These are phyloP conservation scores for Scaptomyza polygonia DNA, from an alignment of 2,888 invertebrate genomes.

Conservation along the genomic window DNA sequence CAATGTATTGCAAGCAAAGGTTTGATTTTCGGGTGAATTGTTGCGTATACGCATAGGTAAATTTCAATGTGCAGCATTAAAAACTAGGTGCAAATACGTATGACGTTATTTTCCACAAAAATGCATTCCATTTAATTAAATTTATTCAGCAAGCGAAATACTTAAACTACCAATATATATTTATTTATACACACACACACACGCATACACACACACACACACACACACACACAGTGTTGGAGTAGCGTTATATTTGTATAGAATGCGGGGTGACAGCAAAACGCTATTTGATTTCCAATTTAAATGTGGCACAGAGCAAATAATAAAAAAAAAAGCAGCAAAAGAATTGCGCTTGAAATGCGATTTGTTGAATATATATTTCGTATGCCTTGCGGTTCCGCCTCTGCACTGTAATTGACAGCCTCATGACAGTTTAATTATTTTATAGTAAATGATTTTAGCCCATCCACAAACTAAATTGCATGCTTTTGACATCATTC, in stretches of 20 bases:
- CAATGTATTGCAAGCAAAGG: conserved; percentile 17
- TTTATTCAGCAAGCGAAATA: conserved; percentile 25
- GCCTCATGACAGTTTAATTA: conserved; percentile 72
- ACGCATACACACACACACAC: conserved; percentile 7
- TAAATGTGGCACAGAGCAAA: conserved; percentile 33
- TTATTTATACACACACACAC: conserved; percentile 4
- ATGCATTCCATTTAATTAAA: conserved; percentile 52
- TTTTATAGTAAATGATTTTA: conserved; percentile 56
- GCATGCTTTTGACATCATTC: conserved; percentile 14
- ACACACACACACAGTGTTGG: neutral
- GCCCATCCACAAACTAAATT: conserved; percentile 39
- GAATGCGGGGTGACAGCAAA: conserved; percentile 33
- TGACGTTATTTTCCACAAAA: conserved; percentile 23
- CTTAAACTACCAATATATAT: conserved; percentile 32
- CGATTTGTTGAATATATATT: neutral
- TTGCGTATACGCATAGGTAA: conserved; percentile 53
- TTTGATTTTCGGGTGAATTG: conserved; percentile 60
- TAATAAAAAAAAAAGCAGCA: conserved; percentile 31
- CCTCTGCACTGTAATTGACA: conserved; percentile 64
- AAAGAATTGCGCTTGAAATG: conserved; percentile 48
- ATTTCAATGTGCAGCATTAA: conserved; percentile 31
- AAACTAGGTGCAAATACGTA: conserved; percentile 1
- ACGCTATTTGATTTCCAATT: conserved; percentile 64
- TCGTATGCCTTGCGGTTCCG: conserved; percentile 22
- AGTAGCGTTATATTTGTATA: neutral